phyloP scores from a whole-genome alignment of 1,140 invertebrate species.

The Samia ricini region DNA sequence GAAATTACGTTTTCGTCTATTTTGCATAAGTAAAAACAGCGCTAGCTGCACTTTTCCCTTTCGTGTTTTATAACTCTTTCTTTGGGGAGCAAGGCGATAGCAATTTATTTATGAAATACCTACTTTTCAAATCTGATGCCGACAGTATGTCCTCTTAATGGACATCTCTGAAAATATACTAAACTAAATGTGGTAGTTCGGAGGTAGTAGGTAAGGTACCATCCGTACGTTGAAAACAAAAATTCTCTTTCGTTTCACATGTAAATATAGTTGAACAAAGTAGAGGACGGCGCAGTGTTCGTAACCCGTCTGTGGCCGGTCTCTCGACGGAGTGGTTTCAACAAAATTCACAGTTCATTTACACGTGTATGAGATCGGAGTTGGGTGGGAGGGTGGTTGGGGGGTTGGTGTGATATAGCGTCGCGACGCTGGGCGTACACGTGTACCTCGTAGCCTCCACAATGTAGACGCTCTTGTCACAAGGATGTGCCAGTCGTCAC shows the following conservation, averaged over 20 bases:
- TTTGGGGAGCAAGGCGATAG: too few species aligned
- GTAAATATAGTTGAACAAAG: constrained; percentile 66
- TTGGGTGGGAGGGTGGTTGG: constrained; percentile 19
- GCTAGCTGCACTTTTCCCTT: too few species aligned
- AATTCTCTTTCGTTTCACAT: constrained; percentile 53
- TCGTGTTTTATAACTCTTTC: too few species aligned
- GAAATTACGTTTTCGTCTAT: too few species aligned
- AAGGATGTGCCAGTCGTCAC: constrained; percentile 38
- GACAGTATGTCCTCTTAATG: too few species aligned
- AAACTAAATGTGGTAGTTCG: too few species aligned
- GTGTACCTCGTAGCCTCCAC: constrained; percentile 46
- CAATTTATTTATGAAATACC: too few species aligned
- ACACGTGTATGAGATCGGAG: constrained; percentile 43
- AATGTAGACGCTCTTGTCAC: constrained; percentile 39
- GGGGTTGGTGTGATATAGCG: too few species aligned
- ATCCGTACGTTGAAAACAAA: constrained; percentile 48
- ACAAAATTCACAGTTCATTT: constrained; percentile 47
- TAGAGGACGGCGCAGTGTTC: constrained; percentile 46
- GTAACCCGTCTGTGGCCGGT: constrained; percentile 14
- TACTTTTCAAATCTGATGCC: too few species aligned
- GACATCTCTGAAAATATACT: too few species aligned
- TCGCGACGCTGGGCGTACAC: constrained; percentile 56
- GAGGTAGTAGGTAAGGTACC: constrained; percentile 35
- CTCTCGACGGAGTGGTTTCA: constrained; percentile 6
- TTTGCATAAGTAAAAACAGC: too few species aligned